Evolutionary conservation across 2,888 invertebrate genomes (phyloP).

Genomic region (Chamaedrilus cognettii): DNA sequence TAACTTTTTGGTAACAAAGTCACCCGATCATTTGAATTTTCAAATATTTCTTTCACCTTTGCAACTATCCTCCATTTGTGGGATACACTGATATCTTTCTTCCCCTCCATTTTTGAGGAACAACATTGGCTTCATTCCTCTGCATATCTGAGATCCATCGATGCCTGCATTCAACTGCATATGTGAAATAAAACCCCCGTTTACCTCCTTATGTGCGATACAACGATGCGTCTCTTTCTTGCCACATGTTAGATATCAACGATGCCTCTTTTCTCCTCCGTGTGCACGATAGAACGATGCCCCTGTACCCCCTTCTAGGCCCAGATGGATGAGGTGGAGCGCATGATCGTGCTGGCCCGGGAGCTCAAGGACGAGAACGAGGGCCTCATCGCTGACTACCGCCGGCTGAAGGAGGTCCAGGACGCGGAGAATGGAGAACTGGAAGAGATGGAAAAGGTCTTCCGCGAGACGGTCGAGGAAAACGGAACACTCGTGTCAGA

Average conservation of each 20-base stretch:
- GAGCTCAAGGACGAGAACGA: constrained; percentile 27
- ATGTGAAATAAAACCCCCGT: neutral
- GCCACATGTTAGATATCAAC: too few relatives aligned
- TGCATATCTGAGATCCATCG: too few relatives aligned
- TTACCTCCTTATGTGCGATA: neutral
- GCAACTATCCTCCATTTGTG: too few relatives aligned
- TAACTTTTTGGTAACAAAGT: too few relatives aligned
- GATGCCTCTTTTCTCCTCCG: neutral
- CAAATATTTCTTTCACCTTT: too few relatives aligned
- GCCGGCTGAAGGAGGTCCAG: constrained; percentile 10
- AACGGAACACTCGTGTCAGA: constrained; percentile 17
- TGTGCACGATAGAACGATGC: neutral
- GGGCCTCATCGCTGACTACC: constrained; percentile 20
- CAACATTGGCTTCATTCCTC: too few relatives aligned
- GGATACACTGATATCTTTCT: too few relatives aligned
- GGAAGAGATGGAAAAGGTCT: constrained; percentile 24
- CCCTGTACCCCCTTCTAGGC: neutral
- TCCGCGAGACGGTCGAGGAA: constrained; percentile 24
- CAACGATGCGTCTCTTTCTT: too few relatives aligned
- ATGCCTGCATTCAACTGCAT: too few relatives aligned
- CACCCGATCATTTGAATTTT: too few relatives aligned
- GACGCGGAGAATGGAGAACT: constrained; percentile 19
- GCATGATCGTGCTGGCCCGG: constrained; percentile 15
- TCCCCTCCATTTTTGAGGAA: too few relatives aligned
- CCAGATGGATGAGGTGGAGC: constrained; percentile 22